Evolutionary conservation across 2,113 vertebrate species (phyloP).

Genomic region (Ammodytes dubius): DNA sequence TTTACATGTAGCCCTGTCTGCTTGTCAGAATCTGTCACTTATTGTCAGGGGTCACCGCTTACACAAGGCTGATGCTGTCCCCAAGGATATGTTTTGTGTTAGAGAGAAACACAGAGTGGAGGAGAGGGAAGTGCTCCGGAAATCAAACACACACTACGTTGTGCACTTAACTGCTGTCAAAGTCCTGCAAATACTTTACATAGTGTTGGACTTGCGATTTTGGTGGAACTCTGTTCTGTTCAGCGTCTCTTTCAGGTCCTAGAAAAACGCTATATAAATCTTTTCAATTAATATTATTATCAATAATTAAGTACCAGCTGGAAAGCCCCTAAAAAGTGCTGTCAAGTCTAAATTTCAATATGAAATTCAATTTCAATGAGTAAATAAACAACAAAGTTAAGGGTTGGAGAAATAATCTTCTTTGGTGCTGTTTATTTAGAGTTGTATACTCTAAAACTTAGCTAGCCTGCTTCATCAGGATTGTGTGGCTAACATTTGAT

Average conservation of each 20-base stretch:
- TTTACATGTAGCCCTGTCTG: slow-evolving; percentile 75
- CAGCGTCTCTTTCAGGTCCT: too few species aligned
- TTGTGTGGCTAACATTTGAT: neutral
- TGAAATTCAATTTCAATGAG: neutral
- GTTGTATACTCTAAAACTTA: neutral
- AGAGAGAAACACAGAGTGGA: slow-evolving; percentile 50
- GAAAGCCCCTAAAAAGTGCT: too few species aligned
- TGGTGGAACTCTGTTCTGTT: neutral
- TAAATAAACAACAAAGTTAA: neutral
- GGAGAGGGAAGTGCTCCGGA: slow-evolving; percentile 48
- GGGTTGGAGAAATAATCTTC: too few species aligned
- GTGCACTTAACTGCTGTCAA: slow-evolving; percentile 49
- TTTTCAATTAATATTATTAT: too few species aligned
- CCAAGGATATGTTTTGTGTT: slow-evolving; percentile 66
- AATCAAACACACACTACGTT: slow-evolving; percentile 60
- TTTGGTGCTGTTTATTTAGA: neutral
- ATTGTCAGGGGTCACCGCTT: slow-evolving; percentile 80
- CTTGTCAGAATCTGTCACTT: slow-evolving; percentile 82
- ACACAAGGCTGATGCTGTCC: slow-evolving; percentile 71
- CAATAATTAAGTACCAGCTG: too few species aligned
- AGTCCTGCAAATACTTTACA: slow-evolving; percentile 41
- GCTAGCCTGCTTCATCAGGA: neutral
- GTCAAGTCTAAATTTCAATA: neutral
- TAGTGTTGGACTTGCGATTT: slow-evolving; percentile 1
- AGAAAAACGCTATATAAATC: too few species aligned